Evolutionary conservation across 1,140 invertebrate genomes (phyloP).

Genomic region (Lysiphlebus fabarum): DNA sequence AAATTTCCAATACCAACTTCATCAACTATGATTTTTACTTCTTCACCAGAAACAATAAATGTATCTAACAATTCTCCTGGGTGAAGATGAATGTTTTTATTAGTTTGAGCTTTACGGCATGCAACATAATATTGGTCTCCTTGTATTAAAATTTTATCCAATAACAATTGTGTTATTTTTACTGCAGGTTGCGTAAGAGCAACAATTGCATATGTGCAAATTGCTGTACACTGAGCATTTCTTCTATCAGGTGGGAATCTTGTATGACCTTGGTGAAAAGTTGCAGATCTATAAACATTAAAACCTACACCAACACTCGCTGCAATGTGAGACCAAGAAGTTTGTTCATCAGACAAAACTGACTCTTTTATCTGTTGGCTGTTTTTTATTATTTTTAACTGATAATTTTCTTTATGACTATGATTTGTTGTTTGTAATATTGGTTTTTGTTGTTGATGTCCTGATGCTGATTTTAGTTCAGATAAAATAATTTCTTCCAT

Average conservation of each 20-base stretch:
- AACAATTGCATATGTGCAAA: slow-evolving; percentile 2
- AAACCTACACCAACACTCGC: too few species aligned
- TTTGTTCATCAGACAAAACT: too few species aligned
- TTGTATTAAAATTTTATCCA: slow-evolving; percentile 6
- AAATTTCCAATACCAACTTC: too few species aligned
- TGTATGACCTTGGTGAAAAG: slow-evolving; percentile 4
- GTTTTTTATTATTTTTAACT: too few species aligned
- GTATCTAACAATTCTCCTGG: background rate
- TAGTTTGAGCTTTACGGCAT: background rate
- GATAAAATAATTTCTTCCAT: background rate
- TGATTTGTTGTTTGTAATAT: too few species aligned
- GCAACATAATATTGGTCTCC: slow-evolving; percentile 8
- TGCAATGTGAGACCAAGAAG: too few species aligned
- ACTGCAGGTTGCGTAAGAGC: background rate
- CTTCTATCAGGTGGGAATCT: background rate
- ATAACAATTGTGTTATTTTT: background rate
- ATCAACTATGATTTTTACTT: background rate
- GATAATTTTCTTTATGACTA: too few species aligned
- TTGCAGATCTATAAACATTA: background rate
- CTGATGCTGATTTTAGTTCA: too few species aligned
- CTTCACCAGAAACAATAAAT: background rate
- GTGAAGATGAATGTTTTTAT: background rate
- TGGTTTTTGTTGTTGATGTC: too few species aligned
- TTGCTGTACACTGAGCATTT: slow-evolving; percentile 8
- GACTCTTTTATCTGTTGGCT: too few species aligned